phyloP scores from a whole-genome alignment of 37 sponge, comb jelly and placozoan species.

The Lycopodina hypogea region DNA sequence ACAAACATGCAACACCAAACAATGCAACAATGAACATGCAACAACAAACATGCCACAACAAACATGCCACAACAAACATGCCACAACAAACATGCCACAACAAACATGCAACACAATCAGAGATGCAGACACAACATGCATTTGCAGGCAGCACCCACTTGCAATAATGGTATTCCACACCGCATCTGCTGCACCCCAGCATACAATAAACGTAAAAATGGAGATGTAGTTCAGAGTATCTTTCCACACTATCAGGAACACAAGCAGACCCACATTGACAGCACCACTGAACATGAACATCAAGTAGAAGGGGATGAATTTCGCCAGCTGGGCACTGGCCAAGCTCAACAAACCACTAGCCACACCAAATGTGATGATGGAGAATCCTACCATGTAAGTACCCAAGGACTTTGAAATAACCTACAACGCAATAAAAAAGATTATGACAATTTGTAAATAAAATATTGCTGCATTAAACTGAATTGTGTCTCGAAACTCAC shows the following conservation, averaged over 20 bases:
- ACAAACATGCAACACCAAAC: no score
- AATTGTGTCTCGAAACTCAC: slow-evolving; percentile 12
- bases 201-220: slow-evolving; percentile 38
- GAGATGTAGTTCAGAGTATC: slow-evolving; percentile 30
- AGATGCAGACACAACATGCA: no score
- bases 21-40: no score
- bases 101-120: no score
- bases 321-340: slow-evolving; percentile 11
- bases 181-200: slow-evolving; percentile 52
- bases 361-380: slow-evolving; percentile 33
- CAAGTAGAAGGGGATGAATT: slow-evolving; percentile 35
- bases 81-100: no score
- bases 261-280: slow-evolving; percentile 20
- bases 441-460: neutral
- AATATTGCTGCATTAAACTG: neutral
- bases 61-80: no score
- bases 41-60: no score
- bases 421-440: slow-evolving; percentile 3
- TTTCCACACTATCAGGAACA: slow-evolving; percentile 56
- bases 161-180: slow-evolving; percentile 48
- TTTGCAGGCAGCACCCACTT: slow-evolving; percentile 46
- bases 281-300: slow-evolving; percentile 16
- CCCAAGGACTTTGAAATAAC: slow-evolving; percentile 61
- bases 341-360: slow-evolving; percentile 32
- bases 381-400: slow-evolving; percentile 45